phyloP scores from a whole-genome alignment of 2,797 vertebrate genomes.

The Chiloscyllium punctatum region DNA sequence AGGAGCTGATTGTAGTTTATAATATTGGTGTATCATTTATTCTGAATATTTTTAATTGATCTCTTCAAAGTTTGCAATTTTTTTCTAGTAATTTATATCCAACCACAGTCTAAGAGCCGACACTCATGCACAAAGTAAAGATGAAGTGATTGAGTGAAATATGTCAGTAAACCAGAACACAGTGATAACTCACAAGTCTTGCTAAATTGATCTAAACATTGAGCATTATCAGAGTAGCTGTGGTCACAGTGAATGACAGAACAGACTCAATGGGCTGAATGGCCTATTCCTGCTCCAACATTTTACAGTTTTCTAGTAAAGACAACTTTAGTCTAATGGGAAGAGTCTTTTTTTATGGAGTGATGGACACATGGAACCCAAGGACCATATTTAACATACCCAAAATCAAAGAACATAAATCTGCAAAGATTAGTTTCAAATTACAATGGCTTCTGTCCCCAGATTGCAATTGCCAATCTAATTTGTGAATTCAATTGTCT shows the following conservation, averaged over 20 bases:
- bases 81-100: not conserved
- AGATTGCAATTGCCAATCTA: not conserved
- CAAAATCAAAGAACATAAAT: not conserved
- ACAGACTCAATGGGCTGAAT: too few relatives aligned
- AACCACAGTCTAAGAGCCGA: not conserved
- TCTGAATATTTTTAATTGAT: not conserved
- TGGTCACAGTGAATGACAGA: too few relatives aligned
- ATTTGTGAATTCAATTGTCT: not conserved
- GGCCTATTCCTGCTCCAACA: too few relatives aligned
- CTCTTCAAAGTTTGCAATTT: not conserved
- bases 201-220: not conserved
- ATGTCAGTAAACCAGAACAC: not conserved
- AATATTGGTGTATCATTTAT: not conserved
- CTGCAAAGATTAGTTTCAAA: not conserved
- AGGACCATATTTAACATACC: not conserved
- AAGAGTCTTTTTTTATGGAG: not conserved
- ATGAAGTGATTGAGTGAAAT: not conserved
- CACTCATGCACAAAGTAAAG: not conserved
- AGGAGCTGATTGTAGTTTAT: constrained; percentile 4
- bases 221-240: too few relatives aligned
- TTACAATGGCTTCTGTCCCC: not conserved
- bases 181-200: not conserved
- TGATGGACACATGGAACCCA: not conserved
- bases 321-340: not conserved
- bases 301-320: not conserved